phyloP scores from a whole-genome alignment of 1,140 invertebrate genomes.

The Drosophila eugracilis region DNA sequence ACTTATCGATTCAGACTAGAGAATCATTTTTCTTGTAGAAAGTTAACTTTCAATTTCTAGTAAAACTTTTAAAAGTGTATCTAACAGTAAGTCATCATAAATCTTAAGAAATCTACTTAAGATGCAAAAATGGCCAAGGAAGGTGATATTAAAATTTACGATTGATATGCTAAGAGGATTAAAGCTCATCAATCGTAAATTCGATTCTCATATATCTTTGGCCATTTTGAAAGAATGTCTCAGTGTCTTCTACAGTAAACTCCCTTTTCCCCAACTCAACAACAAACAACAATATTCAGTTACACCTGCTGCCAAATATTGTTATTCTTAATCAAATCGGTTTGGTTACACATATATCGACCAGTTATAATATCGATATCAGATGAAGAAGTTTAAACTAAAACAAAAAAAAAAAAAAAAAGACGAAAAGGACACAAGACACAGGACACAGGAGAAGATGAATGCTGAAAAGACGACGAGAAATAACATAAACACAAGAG shows the following conservation, averaged over 20 bases:
- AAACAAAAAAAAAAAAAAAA: neutral
- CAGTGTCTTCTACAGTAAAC: neutral
- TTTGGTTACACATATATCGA: conserved; percentile 3
- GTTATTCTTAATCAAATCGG: neutral
- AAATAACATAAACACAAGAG: conserved; percentile 29
- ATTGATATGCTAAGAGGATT: neutral
- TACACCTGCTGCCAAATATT: neutral
- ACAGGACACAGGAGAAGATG: neutral
- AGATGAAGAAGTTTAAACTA: conserved; percentile 21
- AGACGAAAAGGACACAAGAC: conserved; percentile 3
- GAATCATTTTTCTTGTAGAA: no score
- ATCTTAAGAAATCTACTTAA: neutral
- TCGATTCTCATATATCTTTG: no score
- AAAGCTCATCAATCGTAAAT: neutral
- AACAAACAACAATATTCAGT: neutral
- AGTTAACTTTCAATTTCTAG: no score
- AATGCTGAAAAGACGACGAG: conserved; percentile 9
- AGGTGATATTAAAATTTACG: conserved; percentile 1
- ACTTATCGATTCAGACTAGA: no score
- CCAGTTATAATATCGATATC: conserved; percentile 32
- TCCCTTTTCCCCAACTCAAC: neutral
- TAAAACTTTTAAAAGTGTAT: no score
- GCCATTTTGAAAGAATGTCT: neutral
- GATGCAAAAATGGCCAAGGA: neutral
- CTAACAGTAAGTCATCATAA: neutral